phyloP scores from a whole-genome alignment of 2,797 vertebrate species.

The Ctenopoma kingsleyae region DNA sequence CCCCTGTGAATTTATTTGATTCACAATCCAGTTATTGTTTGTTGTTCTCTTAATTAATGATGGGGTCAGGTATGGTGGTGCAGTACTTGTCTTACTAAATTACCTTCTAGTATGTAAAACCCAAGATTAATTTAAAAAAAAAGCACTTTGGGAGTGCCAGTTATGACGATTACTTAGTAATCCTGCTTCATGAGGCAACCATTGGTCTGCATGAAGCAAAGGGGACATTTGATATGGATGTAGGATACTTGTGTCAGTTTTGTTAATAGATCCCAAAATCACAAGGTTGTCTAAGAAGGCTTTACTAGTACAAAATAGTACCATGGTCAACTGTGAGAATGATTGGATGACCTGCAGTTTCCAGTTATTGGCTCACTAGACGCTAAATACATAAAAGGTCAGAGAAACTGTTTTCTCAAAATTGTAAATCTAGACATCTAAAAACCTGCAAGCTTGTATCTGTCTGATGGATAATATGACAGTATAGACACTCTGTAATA shows the following conservation, averaged over 20 bases:
- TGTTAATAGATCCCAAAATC: background rate
- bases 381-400: too few relatives aligned
- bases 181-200: background rate
- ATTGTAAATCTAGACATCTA: background rate
- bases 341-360: background rate
- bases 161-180: slow-evolving; percentile 13
- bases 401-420: too few relatives aligned
- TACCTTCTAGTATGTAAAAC: slow-evolving; percentile 9
- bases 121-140: slow-evolving; percentile 17
- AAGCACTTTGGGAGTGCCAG: background rate
- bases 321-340: background rate
- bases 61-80: background rate
- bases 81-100: background rate
- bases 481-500: background rate
- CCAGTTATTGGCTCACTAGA: background rate
- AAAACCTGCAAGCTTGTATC: background rate
- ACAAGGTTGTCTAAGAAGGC: background rate
- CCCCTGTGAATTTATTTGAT: background rate
- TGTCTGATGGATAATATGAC: background rate
- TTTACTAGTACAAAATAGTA: background rate
- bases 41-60: slow-evolving; percentile 19
- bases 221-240: background rate
- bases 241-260: background rate
- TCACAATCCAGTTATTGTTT: background rate
- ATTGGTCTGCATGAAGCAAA: background rate